A percentile compares a stretch with the other conserved stretches of the same genome.
phyloP scores from a whole-genome alignment of 2,888 invertebrate species.

The Agriotes lineatus region DNA sequence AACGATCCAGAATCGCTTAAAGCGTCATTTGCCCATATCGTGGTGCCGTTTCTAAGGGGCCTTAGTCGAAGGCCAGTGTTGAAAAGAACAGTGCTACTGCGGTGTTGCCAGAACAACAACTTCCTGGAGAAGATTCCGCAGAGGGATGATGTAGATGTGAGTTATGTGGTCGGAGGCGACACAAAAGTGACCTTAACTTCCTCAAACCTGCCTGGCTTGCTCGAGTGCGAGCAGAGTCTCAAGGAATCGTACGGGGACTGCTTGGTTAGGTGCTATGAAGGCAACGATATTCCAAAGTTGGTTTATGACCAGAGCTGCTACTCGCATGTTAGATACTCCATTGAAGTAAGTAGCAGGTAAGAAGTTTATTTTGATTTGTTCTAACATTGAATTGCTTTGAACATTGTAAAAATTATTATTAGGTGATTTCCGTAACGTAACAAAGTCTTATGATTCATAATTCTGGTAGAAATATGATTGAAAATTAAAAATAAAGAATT shows the following conservation, averaged over 20 bases:
- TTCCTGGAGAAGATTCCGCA: neutral
- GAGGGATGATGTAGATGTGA: slow-evolving; percentile 15
- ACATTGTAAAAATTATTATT: too few relatives aligned
- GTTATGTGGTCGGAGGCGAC: neutral
- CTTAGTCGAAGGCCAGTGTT: neutral
- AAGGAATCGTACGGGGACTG: neutral
- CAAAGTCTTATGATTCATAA: too few relatives aligned
- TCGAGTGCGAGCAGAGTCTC: slow-evolving; percentile 9
- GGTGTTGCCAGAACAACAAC: neutral
- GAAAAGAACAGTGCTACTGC: neutral
- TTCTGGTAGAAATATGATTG: too few relatives aligned
- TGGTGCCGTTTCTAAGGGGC: slow-evolving; percentile 16
- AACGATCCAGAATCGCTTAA: slow-evolving; percentile 15
- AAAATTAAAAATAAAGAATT: too few relatives aligned
- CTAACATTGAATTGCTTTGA: neutral
- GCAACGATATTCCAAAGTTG: neutral
- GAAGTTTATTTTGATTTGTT: neutral
- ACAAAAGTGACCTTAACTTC: slow-evolving; percentile 3
- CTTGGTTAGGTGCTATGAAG: neutral
- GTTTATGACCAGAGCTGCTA: slow-evolving; percentile 11
- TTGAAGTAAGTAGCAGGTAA: slow-evolving; percentile 38
- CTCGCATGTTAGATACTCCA: slow-evolving; percentile 16
- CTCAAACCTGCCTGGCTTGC: slow-evolving; percentile 5
- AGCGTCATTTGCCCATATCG: neutral
- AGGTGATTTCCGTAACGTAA: too few relatives aligned